phyloP scores from a whole-genome alignment of 1,140 invertebrate genomes.

The Ephestia elutella region DNA sequence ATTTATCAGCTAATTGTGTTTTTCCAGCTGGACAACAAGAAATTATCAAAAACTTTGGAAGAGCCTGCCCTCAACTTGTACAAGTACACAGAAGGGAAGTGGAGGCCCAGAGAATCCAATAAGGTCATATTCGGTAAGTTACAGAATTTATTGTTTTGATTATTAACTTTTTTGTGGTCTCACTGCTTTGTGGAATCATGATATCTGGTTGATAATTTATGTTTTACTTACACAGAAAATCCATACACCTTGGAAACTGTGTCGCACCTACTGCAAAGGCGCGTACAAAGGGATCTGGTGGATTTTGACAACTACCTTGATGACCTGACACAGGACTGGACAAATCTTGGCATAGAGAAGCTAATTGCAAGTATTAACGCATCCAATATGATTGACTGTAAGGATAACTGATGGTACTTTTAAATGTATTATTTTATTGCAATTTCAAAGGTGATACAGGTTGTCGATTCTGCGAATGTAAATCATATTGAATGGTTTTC shows the following conservation, averaged over 20 bases:
- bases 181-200: too few relatives aligned
- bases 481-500: neutral
- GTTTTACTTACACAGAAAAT: conserved; percentile 48
- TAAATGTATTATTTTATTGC: conserved; percentile 12
- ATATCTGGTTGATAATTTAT: neutral
- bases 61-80: conserved; percentile 81
- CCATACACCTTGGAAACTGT: conserved; percentile 77
- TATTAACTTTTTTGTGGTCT: too few relatives aligned
- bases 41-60: conserved; percentile 79
- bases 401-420: conserved; percentile 12
- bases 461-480: conserved; percentile 20
- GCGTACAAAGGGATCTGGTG: conserved; percentile 81
- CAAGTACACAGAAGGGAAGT: conserved; percentile 82
- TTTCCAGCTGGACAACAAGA: conserved; percentile 84
- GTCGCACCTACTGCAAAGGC: conserved; percentile 79
- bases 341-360: conserved; percentile 78
- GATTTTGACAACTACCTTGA: conserved; percentile 96
- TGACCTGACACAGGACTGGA: conserved; percentile 87
- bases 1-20: too few relatives aligned
- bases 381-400: conserved; percentile 30
- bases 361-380: conserved; percentile 52
- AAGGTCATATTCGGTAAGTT: conserved; percentile 51
- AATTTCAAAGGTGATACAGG: too few relatives aligned
- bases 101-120: conserved; percentile 77
- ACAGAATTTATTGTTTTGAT: neutral